Percentiles rank a stretch among this genome's conserved stretches.
phyloP scores from a whole-genome alignment of 2,113 vertebrate species.

The Camelus bactrianus region DNA sequence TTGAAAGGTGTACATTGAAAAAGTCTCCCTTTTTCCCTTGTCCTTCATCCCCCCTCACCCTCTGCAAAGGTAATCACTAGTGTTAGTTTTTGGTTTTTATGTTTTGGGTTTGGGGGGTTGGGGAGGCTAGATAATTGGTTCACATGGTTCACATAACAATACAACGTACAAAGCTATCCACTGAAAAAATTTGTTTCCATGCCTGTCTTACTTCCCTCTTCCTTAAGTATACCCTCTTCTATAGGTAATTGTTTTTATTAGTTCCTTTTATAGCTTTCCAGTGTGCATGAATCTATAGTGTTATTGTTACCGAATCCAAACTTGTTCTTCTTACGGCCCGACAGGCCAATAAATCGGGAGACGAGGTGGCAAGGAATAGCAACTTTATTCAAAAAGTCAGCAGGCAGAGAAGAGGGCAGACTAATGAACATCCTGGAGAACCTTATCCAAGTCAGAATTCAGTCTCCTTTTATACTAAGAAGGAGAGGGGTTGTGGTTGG shows the following conservation, averaged over 20 bases:
- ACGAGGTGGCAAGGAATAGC: too few species aligned
- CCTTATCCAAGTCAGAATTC: too few species aligned
- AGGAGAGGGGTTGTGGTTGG: too few species aligned
- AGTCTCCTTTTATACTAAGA: too few species aligned
- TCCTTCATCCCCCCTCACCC: neutral
- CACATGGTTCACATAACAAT: neutral
- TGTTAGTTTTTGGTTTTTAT: neutral
- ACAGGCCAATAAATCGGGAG: too few species aligned
- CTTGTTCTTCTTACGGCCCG: too few species aligned
- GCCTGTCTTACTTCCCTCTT: neutral
- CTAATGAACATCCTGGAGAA: too few species aligned
- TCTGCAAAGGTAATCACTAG: neutral
- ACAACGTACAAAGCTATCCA: neutral
- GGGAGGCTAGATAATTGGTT: neutral
- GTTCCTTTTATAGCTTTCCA: neutral
- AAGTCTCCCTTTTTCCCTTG: neutral
- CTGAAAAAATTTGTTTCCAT: neutral
- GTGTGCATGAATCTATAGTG: neutral
- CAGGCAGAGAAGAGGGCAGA: too few species aligned
- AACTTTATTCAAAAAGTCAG: too few species aligned
- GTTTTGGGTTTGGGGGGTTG: neutral
- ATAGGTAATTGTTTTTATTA: neutral
- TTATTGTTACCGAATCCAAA: neutral
- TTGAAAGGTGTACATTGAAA: neutral
- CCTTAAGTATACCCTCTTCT: neutral